A percentile compares a stretch with the other conserved stretches of the same genome.
Evolutionary conservation across 2,888 invertebrate species (phyloP).

Genomic region (Fissipunctia ypsillon): DNA sequence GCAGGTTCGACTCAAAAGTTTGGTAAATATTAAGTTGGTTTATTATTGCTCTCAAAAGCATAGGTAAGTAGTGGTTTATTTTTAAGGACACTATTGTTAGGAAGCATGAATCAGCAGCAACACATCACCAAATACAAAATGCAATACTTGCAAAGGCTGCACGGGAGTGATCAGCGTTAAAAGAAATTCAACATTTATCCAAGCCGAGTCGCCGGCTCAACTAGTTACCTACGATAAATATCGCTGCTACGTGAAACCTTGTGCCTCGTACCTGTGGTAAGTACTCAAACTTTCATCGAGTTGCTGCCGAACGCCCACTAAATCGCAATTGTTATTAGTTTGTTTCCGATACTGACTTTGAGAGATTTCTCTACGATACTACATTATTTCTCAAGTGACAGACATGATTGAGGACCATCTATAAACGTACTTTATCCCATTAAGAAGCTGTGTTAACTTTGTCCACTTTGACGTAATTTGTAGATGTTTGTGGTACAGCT

Average conservation of each 20-base stretch:
- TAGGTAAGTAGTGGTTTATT: too few relatives aligned
- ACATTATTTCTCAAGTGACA: constrained; percentile 30
- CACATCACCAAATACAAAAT: neutral
- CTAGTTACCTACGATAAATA: constrained; percentile 7
- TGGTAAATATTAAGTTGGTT: neutral
- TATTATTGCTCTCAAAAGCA: neutral
- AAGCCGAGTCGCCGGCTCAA: constrained; percentile 1
- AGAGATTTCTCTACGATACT: constrained; percentile 42
- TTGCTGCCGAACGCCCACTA: constrained; percentile 71
- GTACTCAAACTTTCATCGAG: constrained; percentile 74
- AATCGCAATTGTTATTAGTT: constrained; percentile 77
- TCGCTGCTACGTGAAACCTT: constrained; percentile 56
- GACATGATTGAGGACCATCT: constrained; percentile 15
- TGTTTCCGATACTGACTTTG: constrained; percentile 62
- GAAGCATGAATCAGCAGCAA: neutral
- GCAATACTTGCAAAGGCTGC: too few relatives aligned
- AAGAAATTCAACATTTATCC: constrained; percentile 2
- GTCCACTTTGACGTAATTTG: neutral
- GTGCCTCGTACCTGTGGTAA: constrained; percentile 66
- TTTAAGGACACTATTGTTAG: neutral
- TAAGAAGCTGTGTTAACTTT: neutral
- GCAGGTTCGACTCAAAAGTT: neutral
- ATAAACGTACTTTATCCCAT: constrained; percentile 18
- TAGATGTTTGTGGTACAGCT: neutral
- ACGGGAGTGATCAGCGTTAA: neutral